phyloP scores from a whole-genome alignment of 1,140 invertebrate species.

The Adoxophyes honmai region DNA sequence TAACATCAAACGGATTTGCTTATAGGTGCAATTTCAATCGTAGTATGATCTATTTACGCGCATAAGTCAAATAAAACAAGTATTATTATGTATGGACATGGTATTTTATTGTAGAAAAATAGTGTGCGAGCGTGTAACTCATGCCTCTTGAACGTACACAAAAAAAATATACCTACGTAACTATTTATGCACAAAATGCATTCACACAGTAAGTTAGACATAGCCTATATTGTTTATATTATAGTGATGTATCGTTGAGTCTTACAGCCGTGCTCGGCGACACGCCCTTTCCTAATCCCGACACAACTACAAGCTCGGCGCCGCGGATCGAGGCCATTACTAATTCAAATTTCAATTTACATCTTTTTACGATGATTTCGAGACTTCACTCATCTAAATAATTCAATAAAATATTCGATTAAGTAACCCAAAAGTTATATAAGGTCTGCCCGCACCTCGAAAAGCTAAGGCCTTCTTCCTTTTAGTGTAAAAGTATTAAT shows the following conservation, averaged over 20 bases:
- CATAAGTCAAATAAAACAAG: constrained; percentile 60
- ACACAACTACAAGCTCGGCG: constrained; percentile 38
- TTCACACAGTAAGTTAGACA: constrained; percentile 72
- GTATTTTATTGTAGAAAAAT: constrained; percentile 77
- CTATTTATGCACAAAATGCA: constrained; percentile 74
- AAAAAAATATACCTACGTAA: constrained; percentile 64
- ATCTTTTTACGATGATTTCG: not conserved
- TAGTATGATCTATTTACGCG: no score
- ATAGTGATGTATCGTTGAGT: constrained; percentile 68
- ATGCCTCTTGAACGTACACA: constrained; percentile 67
- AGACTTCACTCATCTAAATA: not conserved
- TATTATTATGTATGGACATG: constrained; percentile 61
- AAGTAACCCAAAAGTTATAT: not conserved
- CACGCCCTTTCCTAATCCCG: constrained; percentile 41
- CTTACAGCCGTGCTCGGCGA: constrained; percentile 57
- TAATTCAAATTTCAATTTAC: not conserved
- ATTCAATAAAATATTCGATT: not conserved
- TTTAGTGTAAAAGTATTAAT: constrained; percentile 36
- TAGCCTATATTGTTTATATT: constrained; percentile 69
- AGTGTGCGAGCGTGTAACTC: constrained; percentile 74
- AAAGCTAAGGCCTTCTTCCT: constrained; percentile 41
- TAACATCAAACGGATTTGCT: not conserved
- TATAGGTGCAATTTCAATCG: not conserved
- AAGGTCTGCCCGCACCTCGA: not conserved
- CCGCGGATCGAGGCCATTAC: constrained; percentile 5